Percentiles rank a stretch among this genome's conserved stretches.
Conservation (phyloP, 1,140 invertebrate genomes). For the Notospermus geniculatus region DNA sequence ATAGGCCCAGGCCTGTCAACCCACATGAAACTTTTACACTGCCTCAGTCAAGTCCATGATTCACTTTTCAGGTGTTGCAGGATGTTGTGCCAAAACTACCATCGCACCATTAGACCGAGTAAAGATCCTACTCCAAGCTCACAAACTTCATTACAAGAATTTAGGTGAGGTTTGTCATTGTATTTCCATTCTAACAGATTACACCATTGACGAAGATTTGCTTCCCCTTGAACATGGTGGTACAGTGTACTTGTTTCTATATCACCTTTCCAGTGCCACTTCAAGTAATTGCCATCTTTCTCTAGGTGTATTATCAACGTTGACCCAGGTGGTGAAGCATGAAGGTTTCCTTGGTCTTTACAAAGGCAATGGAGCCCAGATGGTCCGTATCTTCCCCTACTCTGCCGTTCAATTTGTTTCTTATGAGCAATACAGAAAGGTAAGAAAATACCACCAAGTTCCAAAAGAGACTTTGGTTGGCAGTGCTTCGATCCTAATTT, state of each 20-base stretch:
- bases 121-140: slow-evolving; percentile 74
- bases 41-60: too few relatives aligned
- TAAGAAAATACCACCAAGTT: too few relatives aligned
- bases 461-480: too few relatives aligned
- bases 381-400: slow-evolving; percentile 51
- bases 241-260: not conserved
- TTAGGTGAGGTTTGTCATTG: too few relatives aligned
- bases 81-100: slow-evolving; percentile 43
- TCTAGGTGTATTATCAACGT: slow-evolving; percentile 73
- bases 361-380: slow-evolving; percentile 50
- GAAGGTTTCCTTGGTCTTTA: slow-evolving; percentile 45
- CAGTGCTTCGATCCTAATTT: too few relatives aligned
- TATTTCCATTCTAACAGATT: too few relatives aligned
- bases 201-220: not conserved
- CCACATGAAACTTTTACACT: not conserved
- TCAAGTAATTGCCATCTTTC: too few relatives aligned
- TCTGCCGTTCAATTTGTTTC: slow-evolving; percentile 45
- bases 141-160: slow-evolving; percentile 79
- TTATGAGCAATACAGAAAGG: slow-evolving; percentile 72
- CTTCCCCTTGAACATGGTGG: not conserved
- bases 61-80: slow-evolving; percentile 56
- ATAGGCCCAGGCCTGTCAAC: too few relatives aligned
- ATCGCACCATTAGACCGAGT: slow-evolving; percentile 47
- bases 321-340: slow-evolving; percentile 71
- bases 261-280: too few relatives aligned